Evolutionary conservation across 2,888 invertebrate species (phyloP).

Genomic region (Shargacucullia verbasci): DNA sequence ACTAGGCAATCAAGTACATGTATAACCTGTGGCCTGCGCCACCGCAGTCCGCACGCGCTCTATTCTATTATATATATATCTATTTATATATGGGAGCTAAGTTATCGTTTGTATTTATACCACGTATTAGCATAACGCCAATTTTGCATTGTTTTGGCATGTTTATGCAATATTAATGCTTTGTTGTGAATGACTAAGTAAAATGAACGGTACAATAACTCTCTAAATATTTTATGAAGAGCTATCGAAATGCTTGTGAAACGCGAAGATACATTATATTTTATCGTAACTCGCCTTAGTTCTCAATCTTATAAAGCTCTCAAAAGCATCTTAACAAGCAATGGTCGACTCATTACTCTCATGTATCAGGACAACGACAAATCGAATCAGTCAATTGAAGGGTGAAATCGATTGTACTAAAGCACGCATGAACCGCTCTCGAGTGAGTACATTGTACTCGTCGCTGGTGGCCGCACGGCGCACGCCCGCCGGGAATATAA

Average conservation of each 20-base stretch:
- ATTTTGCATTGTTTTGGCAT: neutral
- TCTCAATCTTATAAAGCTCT: too few species aligned
- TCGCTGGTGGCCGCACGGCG: neutral
- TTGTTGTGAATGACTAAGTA: too few species aligned
- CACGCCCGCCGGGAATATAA: too few species aligned
- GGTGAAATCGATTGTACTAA: neutral
- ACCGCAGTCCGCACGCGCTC: too few species aligned
- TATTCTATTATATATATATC: too few species aligned
- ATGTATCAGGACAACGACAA: neutral
- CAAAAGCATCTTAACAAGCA: neutral
- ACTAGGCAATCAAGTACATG: too few species aligned
- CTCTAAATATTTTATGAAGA: too few species aligned
- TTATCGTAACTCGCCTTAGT: too few species aligned
- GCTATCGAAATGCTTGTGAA: too few species aligned
- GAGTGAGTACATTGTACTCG: neutral
- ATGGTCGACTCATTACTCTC: neutral
- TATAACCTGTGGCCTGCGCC: too few species aligned
- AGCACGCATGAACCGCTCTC: neutral
- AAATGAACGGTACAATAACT: too few species aligned
- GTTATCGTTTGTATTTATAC: conserved; percentile 1
- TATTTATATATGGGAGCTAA: neutral
- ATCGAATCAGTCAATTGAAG: neutral
- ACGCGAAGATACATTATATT: too few species aligned
- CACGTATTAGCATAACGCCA: neutral
- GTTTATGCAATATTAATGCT: neutral